Conservation (phyloP, 2,888 invertebrate genomes). For the Ectropis crepuscularia region DNA sequence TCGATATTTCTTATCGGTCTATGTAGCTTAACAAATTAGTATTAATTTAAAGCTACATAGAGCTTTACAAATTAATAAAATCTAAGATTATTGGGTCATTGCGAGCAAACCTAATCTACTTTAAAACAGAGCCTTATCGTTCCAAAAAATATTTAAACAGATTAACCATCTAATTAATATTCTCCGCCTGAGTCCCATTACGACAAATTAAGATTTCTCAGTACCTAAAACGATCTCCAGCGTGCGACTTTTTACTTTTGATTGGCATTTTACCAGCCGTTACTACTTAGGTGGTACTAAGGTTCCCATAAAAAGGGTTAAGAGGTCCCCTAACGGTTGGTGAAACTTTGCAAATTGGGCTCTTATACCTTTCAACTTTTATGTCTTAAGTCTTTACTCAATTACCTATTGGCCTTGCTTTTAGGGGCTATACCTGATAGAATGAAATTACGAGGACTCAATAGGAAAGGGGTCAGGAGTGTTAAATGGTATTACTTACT, state of each 20-base stretch:
- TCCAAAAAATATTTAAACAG: background rate
- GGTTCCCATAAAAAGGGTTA: slow-evolving; percentile 48
- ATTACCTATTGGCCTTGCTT: slow-evolving; percentile 42
- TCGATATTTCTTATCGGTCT: no score
- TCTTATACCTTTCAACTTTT: slow-evolving; percentile 48
- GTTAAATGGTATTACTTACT: slow-evolving; percentile 10
- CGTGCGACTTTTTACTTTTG: slow-evolving; percentile 37
- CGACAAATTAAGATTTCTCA: slow-evolving; percentile 24
- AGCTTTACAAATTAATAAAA: no score
- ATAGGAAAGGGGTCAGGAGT: slow-evolving; percentile 13
- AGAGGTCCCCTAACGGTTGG: slow-evolving; percentile 48
- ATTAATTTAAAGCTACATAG: no score
- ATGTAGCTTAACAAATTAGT: no score
- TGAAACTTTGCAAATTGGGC: slow-evolving; percentile 54
- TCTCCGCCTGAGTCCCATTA: slow-evolving; percentile 3
- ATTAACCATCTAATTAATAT: slow-evolving; percentile 11
- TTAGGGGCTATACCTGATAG: slow-evolving; percentile 26
- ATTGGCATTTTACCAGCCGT: slow-evolving; percentile 35
- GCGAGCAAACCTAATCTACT: no score
- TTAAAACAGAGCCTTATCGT: background rate
- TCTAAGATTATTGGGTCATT: no score
- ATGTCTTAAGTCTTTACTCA: slow-evolving; percentile 52
- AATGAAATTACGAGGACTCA: slow-evolving; percentile 28
- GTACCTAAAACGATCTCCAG: slow-evolving; percentile 32
- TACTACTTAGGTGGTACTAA: slow-evolving; percentile 41